These are phyloP conservation scores for Lasioglossum figueresi DNA, from an alignment of 2,888 invertebrate species.

Conservation along the genomic window DNA sequence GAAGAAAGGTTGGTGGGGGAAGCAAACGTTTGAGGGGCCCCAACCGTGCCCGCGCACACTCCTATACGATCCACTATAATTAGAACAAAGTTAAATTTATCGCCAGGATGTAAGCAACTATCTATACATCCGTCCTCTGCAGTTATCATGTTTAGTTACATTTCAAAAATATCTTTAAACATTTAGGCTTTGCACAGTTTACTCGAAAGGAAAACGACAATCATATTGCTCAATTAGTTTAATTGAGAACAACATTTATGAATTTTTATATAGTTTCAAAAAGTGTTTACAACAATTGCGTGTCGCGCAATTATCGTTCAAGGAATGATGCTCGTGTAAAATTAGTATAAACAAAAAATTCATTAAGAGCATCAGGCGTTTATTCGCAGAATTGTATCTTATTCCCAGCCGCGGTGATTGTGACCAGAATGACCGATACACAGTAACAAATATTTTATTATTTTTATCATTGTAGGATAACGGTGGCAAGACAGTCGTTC, in stretches of 20 bases:
- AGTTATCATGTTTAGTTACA: neutral
- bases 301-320: neutral
- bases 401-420: constrained; percentile 33
- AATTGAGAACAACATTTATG: neutral
- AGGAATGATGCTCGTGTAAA: constrained; percentile 53
- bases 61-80: constrained; percentile 18
- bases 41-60: too few relatives aligned
- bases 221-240: neutral
- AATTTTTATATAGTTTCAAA: neutral
- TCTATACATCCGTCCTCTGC: neutral
- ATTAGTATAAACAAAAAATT: constrained; percentile 59
- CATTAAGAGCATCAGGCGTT: constrained; percentile 58
- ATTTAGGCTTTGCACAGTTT: neutral
- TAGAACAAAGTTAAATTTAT: constrained; percentile 23
- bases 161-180: neutral
- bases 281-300: neutral
- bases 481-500: constrained; percentile 59
- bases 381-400: constrained; percentile 63
- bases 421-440: constrained; percentile 42
- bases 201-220: neutral
- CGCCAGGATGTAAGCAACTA: neutral
- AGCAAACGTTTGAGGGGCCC: too few relatives aligned
- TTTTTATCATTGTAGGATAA: constrained; percentile 48
- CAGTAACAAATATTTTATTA: constrained; percentile 64
- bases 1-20: too few relatives aligned